Base-by-base conservation (phyloP, 1,140 invertebrate genomes). In the Philotrypesis tridentata region DNA sequence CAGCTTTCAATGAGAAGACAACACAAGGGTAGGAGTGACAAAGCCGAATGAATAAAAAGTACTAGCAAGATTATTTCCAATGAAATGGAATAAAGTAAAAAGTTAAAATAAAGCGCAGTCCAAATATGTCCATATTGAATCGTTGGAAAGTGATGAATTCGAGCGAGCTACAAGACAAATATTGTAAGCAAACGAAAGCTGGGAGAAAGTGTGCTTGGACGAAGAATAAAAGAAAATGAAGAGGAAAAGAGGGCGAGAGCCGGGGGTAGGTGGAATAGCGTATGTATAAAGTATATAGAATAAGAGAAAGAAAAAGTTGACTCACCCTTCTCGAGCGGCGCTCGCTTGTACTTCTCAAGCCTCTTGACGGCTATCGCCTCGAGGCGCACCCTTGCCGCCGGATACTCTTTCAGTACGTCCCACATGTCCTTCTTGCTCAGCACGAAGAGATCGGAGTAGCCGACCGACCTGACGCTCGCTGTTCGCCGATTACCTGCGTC, bases 351-450 rank as follows among this genome's bases (percentile, higher is more conserved):
- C 91, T 98, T 98, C 92, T 98, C 97, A 85, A 99, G 93, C 89
- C 98, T 95, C 92, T 99, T 99, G 84, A 98, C 97, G 65, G 98
- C 98, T 86, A 99, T 99, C 25, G 98, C 97, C 93, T 99, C 98
- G n/a, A 99, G 93, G 83, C 98, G 94, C 12, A 99, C 97, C 87
- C 98, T 94, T 31, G 98, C 98, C 3, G 98, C 97, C 5, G 98
- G 98, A 93, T 99, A 99, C 91, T 99, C 98, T 93, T 99, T 99
- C 72, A 99, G 93, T 33, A 99, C 98, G 91, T 99, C 98, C 98
- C 98, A 99, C 96, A 99, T 97, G 92, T 99, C 98, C 92, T 98
- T 98, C 94, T 99, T 99, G 89, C 97, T 98, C 72, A 99, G 95
- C 86, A 99, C 98, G 93, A 99, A 99, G 80, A 99, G 94, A 92